Percentiles rank a stretch among this genome's conserved stretches.
phyloP scores from a whole-genome alignment of 2,113 vertebrate species.

The Callospermophilus lateralis region DNA sequence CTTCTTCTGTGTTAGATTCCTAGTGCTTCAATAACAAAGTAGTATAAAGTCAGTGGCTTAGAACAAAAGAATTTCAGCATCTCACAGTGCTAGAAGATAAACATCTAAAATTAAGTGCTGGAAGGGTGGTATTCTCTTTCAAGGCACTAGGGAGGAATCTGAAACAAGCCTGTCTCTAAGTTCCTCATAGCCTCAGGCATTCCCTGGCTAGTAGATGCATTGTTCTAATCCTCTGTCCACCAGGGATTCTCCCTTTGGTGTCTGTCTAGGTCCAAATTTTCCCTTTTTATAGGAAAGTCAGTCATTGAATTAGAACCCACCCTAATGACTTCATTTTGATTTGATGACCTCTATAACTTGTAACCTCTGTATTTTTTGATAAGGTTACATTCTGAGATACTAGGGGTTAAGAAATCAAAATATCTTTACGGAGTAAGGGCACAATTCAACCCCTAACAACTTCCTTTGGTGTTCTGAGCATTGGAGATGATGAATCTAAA shows the following conservation, averaged over 20 bases:
- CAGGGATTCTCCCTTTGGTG: background rate
- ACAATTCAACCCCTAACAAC: background rate
- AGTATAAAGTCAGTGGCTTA: background rate
- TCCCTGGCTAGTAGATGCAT: background rate
- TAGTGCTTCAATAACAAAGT: background rate
- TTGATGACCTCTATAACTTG: background rate
- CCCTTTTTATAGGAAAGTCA: background rate
- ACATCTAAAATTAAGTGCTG: background rate
- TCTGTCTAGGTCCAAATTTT: background rate
- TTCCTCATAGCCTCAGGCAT: background rate
- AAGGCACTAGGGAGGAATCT: background rate
- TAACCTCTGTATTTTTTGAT: background rate
- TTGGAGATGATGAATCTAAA: background rate
- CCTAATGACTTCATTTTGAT: background rate
- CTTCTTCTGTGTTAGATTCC: background rate
- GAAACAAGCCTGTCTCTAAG: fast-evolving
- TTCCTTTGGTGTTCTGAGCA: background rate
- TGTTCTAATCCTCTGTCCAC: background rate
- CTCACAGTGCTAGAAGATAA: background rate
- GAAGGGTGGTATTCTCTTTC: fast-evolving
- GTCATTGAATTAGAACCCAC: background rate
- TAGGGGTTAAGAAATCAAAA: background rate
- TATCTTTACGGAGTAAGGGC: background rate
- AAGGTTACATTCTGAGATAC: background rate
- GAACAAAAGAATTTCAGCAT: background rate